Conservation (phyloP, 2,888 invertebrate species). For the Margaritifera margaritifera region DNA sequence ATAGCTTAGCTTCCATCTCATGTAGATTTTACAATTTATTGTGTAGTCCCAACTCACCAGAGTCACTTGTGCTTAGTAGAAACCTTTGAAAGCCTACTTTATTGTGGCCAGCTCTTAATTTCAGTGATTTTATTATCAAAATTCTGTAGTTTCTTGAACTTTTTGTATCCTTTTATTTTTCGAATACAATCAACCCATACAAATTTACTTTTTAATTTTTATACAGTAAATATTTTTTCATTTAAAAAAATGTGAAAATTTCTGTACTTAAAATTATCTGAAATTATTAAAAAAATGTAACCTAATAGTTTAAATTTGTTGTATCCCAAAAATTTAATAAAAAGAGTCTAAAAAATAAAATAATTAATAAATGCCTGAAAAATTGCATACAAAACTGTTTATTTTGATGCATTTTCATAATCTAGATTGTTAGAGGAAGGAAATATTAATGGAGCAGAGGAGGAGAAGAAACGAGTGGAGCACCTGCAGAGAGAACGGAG, state of each 20-base stretch:
- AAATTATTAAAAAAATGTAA: too few species aligned
- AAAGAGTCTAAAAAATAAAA: background rate
- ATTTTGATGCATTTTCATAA: background rate
- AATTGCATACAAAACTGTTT: background rate
- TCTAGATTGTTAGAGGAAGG: conserved; percentile 82
- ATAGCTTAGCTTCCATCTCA: background rate
- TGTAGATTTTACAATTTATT: background rate
- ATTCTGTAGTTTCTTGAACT: too few species aligned
- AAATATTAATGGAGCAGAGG: conserved; percentile 82
- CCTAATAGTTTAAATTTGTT: too few species aligned
- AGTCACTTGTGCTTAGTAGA: background rate
- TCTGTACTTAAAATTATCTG: too few species aligned
- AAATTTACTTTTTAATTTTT: background rate
- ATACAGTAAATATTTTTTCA: too few species aligned
- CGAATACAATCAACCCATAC: background rate
- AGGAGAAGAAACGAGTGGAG: conserved; percentile 82
- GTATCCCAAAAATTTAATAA: too few species aligned
- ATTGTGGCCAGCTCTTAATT: background rate
- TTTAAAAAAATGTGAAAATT: too few species aligned
- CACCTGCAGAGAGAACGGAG: conserved; percentile 83
- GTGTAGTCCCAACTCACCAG: too few species aligned
- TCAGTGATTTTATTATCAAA: too few species aligned
- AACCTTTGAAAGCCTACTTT: background rate
- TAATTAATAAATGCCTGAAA: background rate
- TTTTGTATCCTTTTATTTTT: background rate